phyloP scores from a whole-genome alignment of 1,140 invertebrate species.

The Trichogramma pretiosum region DNA sequence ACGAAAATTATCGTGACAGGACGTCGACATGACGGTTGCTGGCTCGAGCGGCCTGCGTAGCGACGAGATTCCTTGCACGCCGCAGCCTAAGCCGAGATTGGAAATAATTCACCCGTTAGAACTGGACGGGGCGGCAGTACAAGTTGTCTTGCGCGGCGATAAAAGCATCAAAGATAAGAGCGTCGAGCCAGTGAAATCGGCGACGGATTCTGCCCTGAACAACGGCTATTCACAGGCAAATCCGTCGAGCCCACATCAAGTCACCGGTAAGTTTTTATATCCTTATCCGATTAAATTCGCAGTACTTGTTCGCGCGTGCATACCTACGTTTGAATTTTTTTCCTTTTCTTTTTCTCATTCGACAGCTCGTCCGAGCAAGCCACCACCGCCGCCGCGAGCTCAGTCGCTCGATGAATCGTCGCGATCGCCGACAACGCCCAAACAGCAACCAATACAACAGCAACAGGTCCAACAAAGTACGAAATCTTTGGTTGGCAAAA shows the following conservation, averaged over 20 bases:
- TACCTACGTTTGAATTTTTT: neutral
- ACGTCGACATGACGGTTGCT: conserved; percentile 49
- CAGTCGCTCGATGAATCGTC: conserved; percentile 47
- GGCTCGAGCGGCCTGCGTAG: conserved; percentile 20
- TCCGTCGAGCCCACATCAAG: conserved; percentile 19
- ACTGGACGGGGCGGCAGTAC: conserved; percentile 67
- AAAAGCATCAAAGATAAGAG: conserved; percentile 38
- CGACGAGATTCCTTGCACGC: conserved; percentile 41
- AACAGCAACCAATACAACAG: neutral
- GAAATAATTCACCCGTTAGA: conserved; percentile 84
- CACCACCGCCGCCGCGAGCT: conserved; percentile 52
- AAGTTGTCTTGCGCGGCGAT: conserved; percentile 61
- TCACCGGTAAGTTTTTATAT: conserved; percentile 24
- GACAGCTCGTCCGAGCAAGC: conserved; percentile 49
- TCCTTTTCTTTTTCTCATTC: conserved; percentile 1
- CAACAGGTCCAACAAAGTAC: conserved; percentile 31
- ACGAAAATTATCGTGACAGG: conserved; percentile 21
- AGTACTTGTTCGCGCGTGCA: no score
- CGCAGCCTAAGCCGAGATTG: conserved; percentile 56
- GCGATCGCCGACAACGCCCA: conserved; percentile 38
- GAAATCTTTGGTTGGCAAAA: conserved; percentile 31
- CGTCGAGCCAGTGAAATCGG: conserved; percentile 16
- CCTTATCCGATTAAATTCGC: conserved; percentile 1
- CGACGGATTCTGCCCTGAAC: no score
- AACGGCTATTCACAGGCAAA: no score